Percentiles rank a stretch among this genome's conserved stretches.
These are phyloP conservation scores for Trypoxylon attenuatum DNA, from an alignment of 2,888 invertebrate genomes.

Conservation along the genomic window DNA sequence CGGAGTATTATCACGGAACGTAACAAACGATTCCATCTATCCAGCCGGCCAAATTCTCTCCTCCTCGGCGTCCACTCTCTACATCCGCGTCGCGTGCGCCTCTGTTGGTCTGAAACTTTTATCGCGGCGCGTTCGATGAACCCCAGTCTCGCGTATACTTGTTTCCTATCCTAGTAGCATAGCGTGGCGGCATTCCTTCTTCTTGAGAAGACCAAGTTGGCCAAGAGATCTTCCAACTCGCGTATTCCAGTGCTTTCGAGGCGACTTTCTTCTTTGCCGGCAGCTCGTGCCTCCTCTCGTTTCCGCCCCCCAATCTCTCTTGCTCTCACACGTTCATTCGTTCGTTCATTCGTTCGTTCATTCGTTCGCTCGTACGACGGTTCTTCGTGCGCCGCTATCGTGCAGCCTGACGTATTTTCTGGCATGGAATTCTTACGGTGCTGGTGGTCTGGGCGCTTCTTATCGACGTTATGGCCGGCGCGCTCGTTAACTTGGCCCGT, in stretches of 20 bases:
- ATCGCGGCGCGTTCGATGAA: neutral
- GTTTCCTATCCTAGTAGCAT: neutral
- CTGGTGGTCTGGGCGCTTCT: conserved; percentile 22
- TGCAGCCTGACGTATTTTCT: conserved; percentile 16
- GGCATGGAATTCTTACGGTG: conserved; percentile 36
- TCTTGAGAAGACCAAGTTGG: neutral
- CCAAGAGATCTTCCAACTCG: no score
- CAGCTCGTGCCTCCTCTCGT: neutral
- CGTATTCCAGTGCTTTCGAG: neutral
- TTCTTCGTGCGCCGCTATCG: neutral
- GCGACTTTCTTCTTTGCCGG: neutral
- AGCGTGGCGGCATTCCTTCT: neutral
- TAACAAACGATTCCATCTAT: conserved; percentile 5
- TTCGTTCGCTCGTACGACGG: no score
- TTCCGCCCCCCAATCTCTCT: no score
- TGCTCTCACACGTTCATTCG: no score
- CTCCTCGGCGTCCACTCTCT: neutral
- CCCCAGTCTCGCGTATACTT: neutral
- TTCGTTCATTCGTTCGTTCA: no score
- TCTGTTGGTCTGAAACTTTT: neutral
- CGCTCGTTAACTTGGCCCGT: conserved; percentile 51
- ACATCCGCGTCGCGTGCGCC: neutral
- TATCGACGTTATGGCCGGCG: conserved; percentile 41
- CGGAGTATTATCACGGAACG: conserved; percentile 2
- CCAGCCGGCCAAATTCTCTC: neutral